Percentiles rank a stretch among this genome's conserved stretches.
Evolutionary conservation across 2,888 invertebrate species (phyloP).

Genomic region (Eupsilia transversa): DNA sequence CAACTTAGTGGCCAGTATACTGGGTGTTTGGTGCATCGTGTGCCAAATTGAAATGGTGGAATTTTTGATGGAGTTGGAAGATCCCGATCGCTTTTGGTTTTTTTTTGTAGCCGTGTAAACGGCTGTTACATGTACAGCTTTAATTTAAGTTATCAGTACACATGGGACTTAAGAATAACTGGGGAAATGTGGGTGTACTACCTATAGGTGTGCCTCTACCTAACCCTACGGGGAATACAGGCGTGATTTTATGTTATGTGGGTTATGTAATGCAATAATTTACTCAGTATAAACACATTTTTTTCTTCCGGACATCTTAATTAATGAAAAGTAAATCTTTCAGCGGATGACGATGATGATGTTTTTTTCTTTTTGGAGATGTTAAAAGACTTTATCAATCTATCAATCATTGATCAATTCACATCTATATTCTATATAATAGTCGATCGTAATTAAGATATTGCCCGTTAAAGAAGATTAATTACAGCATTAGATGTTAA

Average conservation of each 20-base stretch:
- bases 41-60: too few relatives aligned
- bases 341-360: too few relatives aligned
- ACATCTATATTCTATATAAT: slow-evolving; percentile 44
- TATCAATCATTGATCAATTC: slow-evolving; percentile 58
- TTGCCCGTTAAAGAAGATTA: slow-evolving; percentile 57
- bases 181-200: neutral
- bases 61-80: too few relatives aligned
- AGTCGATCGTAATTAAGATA: slow-evolving; percentile 59
- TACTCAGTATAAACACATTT: neutral
- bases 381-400: slow-evolving; percentile 42
- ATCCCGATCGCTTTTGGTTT: too few relatives aligned
- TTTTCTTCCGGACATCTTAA: neutral
- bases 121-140: too few relatives aligned
- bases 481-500: slow-evolving; percentile 50
- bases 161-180: neutral
- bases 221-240: neutral
- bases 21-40: too few relatives aligned
- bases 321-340: neutral
- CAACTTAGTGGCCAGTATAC: too few relatives aligned
- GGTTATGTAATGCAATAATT: neutral
- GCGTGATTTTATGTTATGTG: too few relatives aligned
- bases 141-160: too few relatives aligned
- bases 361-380: too few relatives aligned
- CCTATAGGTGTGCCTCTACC: neutral
- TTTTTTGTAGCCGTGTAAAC: too few relatives aligned